A percentile compares a stretch with the other conserved stretches of the same genome.
phyloP scores from a whole-genome alignment of 2,113 vertebrate species.

The Coryphaenoides rupestris region DNA sequence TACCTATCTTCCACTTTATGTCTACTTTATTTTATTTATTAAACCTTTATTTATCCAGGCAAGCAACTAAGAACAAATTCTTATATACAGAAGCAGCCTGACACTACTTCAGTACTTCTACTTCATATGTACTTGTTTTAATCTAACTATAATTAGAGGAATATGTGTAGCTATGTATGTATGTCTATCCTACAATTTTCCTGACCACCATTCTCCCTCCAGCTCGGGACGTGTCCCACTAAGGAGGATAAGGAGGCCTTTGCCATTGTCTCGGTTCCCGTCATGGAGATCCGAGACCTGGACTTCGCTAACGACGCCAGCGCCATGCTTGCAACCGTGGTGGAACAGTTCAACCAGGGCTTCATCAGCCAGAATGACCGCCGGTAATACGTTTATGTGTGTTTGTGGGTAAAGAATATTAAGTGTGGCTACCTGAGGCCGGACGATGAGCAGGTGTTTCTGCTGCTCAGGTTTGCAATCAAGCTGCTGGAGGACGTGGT shows the following conservation, averaged over 20 bases:
- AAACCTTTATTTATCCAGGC: too few species aligned
- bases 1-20: too few species aligned
- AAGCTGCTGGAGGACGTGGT: constrained; percentile 96
- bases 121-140: too few species aligned
- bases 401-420: not conserved
- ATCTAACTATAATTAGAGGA: not conserved
- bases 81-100: too few species aligned
- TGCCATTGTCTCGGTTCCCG: constrained; percentile 93
- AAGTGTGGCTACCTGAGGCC: not conserved
- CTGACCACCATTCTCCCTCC: not conserved
- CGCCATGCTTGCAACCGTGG: constrained; percentile 86
- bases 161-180: constrained; percentile 8
- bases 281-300: constrained; percentile 96
- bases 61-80: too few species aligned
- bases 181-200: not conserved
- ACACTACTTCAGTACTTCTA: too few species aligned
- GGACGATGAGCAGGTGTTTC: not conserved
- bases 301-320: constrained; percentile 97
- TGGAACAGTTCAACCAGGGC: constrained; percentile 87
- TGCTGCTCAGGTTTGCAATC: constrained; percentile 84
- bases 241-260: constrained; percentile 99
- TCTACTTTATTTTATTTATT: too few species aligned
- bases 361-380: constrained; percentile 94
- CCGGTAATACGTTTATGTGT: constrained; percentile 67
- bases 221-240: constrained; percentile 94